Evolutionary conservation across 2,113 vertebrate species (phyloP).

Genomic region (Channa argus): DNA sequence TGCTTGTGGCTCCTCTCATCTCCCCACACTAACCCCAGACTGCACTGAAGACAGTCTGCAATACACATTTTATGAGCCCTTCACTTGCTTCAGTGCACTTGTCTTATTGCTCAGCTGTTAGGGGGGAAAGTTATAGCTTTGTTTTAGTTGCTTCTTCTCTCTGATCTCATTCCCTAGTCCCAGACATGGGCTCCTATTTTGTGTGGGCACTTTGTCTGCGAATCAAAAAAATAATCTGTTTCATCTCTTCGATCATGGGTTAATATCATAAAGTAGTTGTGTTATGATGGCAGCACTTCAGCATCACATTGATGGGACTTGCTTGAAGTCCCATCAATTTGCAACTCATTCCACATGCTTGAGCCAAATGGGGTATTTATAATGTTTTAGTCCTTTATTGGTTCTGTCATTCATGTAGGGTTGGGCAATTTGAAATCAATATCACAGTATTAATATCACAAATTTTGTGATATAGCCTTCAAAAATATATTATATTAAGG

Average conservation of each 20-base stretch:
- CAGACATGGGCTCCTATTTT: conserved; percentile 24
- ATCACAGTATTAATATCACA: neutral
- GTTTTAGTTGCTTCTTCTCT: conserved; percentile 51
- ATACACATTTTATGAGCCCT: conserved; percentile 82
- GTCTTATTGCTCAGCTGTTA: conserved; percentile 73
- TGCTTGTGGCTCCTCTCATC: conserved; percentile 78
- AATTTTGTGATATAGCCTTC: no score
- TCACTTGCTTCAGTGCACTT: conserved; percentile 69
- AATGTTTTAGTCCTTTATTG: conserved; percentile 24
- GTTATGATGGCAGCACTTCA: conserved; percentile 6
- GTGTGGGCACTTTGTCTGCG: conserved; percentile 44
- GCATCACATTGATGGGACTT: neutral
- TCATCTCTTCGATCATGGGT: conserved; percentile 23
- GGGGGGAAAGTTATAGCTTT: conserved; percentile 62
- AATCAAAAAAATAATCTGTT: conserved; percentile 46
- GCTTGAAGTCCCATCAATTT: neutral
- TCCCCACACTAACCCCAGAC: conserved; percentile 77
- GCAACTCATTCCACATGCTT: neutral
- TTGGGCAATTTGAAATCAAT: neutral
- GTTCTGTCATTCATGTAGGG: conserved; percentile 8
- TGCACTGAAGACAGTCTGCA: conserved; percentile 81
- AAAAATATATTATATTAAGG: no score
- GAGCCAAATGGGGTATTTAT: conserved; percentile 12
- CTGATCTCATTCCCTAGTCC: conserved; percentile 50
- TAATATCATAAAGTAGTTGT: conserved; percentile 20